Evolutionary conservation across 2,113 vertebrate genomes (phyloP), one percentile per base, ranked within the genome.

Genomic region (Oncorhynchus gorbuscha): DNA sequence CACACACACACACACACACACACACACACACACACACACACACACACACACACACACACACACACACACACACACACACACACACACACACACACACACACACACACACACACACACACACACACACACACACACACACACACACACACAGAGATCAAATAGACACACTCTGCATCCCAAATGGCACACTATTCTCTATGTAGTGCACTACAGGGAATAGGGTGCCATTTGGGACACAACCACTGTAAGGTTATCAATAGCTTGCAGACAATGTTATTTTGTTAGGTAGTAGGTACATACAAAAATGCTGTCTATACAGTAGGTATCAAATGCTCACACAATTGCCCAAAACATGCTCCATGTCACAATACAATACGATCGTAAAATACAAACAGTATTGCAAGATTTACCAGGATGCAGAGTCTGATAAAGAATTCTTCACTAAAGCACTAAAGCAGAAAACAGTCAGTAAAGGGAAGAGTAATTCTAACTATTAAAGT

Each of bases 31-130:
- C 64, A 68, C 18, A 35, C 66, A 55, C 22, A 72, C 75, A 75
- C 64, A 81, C 73, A 80, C 69, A 73, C 75, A 51, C 22, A 71
- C 22, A 80, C 69, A 73, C 75, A 75, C 64, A 68, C 18, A 39
- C 32, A 55, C 22, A 72, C 75, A 75, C 64, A 68, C 18, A 35
- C 66, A 55, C 22, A 72, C 75, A 75, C 64, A 81, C 73, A 80
- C 69, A 73, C 75, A 51, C 22, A 71, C 22, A 80, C 69, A 73
- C 75, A 75, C 64, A 68, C 18, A 39, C 32, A 55, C 22, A 72
- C 75, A 75, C 64, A 68, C 18, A 35, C 66, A 55, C 22, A 72
- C 75, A 75, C 64, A 81, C 73, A 80, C 69, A 73, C 75, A 51
- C 22, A 71, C 22, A 80, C 69, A 73, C 75, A 75, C 64, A 68